phyloP scores from a whole-genome alignment of 1,140 invertebrate genomes.

The Zophobas morio region DNA sequence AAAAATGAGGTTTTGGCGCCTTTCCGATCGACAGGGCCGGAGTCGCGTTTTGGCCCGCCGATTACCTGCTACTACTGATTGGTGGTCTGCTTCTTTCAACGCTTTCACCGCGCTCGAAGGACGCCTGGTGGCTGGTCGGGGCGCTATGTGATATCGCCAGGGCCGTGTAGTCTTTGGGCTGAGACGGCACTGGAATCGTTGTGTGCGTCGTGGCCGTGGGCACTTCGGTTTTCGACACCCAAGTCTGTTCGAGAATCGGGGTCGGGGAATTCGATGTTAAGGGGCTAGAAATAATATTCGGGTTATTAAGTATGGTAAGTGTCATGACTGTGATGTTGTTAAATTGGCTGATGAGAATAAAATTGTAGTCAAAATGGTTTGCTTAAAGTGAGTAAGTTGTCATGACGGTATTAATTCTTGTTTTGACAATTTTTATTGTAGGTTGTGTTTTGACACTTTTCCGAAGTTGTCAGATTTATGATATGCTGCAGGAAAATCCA shows the following conservation, averaged over 20 bases:
- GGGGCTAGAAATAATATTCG: constrained; percentile 67
- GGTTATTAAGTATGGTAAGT: no score
- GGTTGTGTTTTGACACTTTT: no score
- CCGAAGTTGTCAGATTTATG: no score
- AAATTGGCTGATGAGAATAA: no score
- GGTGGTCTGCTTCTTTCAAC: constrained; percentile 57
- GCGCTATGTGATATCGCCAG: constrained; percentile 65
- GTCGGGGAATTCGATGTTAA: constrained; percentile 72
- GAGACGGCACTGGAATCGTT: constrained; percentile 59
- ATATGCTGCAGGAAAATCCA: no score
- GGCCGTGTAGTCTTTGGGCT: constrained; percentile 62
- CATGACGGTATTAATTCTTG: no score
- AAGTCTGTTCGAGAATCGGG: constrained; percentile 65
- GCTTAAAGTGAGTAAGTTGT: no score
- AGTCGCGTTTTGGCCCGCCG: background rate
- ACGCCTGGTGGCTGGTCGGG: constrained; percentile 65
- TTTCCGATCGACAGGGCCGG: background rate
- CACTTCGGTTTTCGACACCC: constrained; percentile 63
- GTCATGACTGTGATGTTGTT: no score
- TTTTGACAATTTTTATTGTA: no score
- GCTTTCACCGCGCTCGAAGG: constrained; percentile 66
- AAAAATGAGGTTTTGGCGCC: no score
- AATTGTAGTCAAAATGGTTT: no score
- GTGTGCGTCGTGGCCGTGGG: constrained; percentile 62
- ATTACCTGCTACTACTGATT: constrained; percentile 49